Conservation (phyloP, 2,797 vertebrate genomes). For the Anabas testudineus region DNA sequence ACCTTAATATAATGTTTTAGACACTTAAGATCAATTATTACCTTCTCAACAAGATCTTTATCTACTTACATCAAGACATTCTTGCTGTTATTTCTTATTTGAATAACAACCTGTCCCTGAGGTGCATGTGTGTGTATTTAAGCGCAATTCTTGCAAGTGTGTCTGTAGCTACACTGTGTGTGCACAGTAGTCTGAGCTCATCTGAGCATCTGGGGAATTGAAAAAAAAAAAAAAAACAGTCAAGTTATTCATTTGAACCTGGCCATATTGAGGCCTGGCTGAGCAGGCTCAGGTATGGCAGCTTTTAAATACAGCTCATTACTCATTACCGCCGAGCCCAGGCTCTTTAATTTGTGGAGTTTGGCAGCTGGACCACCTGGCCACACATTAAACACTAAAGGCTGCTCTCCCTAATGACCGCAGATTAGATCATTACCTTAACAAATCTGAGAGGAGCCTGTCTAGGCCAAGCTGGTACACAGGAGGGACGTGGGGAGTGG, state of each 20-base stretch:
- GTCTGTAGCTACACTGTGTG: background rate
- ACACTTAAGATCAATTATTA: too few relatives aligned
- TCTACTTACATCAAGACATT: too few relatives aligned
- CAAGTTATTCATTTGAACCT: slow-evolving; percentile 73
- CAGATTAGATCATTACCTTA: slow-evolving; percentile 84
- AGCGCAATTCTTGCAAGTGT: slow-evolving; percentile 15
- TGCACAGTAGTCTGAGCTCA: slow-evolving; percentile 17
- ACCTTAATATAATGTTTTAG: too few relatives aligned
- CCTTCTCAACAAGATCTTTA: too few relatives aligned
- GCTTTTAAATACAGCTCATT: slow-evolving; percentile 80
- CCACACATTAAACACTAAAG: slow-evolving; percentile 81
- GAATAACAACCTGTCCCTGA: background rate
- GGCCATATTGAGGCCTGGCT: slow-evolving; percentile 74
- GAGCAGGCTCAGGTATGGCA: slow-evolving; percentile 70
- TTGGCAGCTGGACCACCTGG: slow-evolving; percentile 84
- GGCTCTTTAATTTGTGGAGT: slow-evolving; percentile 79
- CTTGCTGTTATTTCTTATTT: background rate
- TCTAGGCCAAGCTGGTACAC: slow-evolving; percentile 64
- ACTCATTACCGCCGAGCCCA: slow-evolving; percentile 74
- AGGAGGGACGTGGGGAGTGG: slow-evolving; percentile 43
- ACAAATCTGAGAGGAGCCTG: slow-evolving; percentile 75
- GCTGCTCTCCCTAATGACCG: slow-evolving; percentile 79
- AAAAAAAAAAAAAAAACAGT: slow-evolving; percentile 68
- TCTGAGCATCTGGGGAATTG: slow-evolving; percentile 62
- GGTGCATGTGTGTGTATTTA: background rate